These are phyloP conservation scores for Xestia ashworthii DNA, from an alignment of 2,888 invertebrate genomes.

Conservation along the genomic window DNA sequence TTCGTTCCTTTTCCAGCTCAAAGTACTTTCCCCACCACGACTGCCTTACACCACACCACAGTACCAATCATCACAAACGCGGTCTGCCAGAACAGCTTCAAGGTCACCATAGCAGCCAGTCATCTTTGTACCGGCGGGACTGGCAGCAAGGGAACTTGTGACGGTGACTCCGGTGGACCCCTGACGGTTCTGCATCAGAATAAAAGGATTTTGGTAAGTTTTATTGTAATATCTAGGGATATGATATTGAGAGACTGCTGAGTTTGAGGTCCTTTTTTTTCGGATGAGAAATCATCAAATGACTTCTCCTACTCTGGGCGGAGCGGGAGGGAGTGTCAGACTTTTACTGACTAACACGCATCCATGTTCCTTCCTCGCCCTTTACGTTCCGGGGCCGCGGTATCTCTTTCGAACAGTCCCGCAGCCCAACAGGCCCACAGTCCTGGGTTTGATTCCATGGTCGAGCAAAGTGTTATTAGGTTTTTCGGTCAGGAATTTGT, in stretches of 20 bases:
- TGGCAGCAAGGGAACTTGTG: slow-evolving; percentile 85
- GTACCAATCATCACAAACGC: slow-evolving; percentile 80
- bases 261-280: neutral
- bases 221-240: neutral
- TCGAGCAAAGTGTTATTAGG: neutral
- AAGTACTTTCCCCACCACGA: slow-evolving; percentile 65
- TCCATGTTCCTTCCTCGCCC: too few relatives aligned
- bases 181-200: slow-evolving; percentile 75
- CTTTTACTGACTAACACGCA: too few relatives aligned
- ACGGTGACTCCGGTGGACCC: slow-evolving; percentile 86
- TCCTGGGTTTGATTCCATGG: neutral
- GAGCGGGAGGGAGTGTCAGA: too few relatives aligned
- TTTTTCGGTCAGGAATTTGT: neutral
- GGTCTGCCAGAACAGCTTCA: slow-evolving; percentile 83
- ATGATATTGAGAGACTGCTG: neutral
- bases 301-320: too few relatives aligned
- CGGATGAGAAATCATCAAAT: too few relatives aligned
- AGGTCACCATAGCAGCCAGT: slow-evolving; percentile 76
- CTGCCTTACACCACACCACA: slow-evolving; percentile 60
- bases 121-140: slow-evolving; percentile 87
- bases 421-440: too few relatives aligned
- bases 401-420: too few relatives aligned
- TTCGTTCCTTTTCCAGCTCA: slow-evolving; percentile 70
- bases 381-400: too few relatives aligned
- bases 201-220: slow-evolving; percentile 75